Evolutionary conservation across 2,113 vertebrate species (phyloP).

Genomic region (Otolemur garnettii): DNA sequence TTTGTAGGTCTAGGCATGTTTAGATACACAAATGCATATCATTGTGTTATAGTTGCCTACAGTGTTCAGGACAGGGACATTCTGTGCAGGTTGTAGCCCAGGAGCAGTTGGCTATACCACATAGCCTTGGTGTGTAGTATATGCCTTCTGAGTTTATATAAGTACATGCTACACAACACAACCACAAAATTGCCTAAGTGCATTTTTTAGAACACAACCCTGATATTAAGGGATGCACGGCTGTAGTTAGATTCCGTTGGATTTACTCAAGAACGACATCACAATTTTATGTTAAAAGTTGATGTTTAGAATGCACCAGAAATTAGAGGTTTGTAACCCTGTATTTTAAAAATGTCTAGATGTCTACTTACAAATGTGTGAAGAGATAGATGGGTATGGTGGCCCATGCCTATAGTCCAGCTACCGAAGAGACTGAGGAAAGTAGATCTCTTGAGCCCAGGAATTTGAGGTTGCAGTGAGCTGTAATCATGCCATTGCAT

Average conservation of each 20-base stretch:
- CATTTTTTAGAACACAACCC: neutral
- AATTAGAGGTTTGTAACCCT: neutral
- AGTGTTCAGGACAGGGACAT: neutral
- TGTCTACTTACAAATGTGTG: conserved; percentile 31
- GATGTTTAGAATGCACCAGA: neutral
- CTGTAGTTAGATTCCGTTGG: neutral
- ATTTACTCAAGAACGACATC: conserved; percentile 9
- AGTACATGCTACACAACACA: neutral
- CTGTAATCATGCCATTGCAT: no score
- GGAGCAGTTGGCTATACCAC: neutral
- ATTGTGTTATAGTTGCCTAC: no score
- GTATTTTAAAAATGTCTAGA: conserved; percentile 28
- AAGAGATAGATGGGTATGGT: neutral
- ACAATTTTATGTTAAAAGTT: conserved; percentile 57
- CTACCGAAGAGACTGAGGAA: no score
- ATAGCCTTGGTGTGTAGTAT: neutral
- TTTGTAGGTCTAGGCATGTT: neutral
- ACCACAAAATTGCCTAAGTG: neutral
- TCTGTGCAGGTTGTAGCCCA: neutral
- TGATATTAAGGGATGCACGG: neutral
- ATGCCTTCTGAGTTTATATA: neutral
- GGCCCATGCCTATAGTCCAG: no score
- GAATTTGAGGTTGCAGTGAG: no score
- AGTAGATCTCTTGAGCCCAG: no score
- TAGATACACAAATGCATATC: neutral